Conservation (phyloP, 2,888 invertebrate genomes). For the Lasioglossum marginatum region DNA sequence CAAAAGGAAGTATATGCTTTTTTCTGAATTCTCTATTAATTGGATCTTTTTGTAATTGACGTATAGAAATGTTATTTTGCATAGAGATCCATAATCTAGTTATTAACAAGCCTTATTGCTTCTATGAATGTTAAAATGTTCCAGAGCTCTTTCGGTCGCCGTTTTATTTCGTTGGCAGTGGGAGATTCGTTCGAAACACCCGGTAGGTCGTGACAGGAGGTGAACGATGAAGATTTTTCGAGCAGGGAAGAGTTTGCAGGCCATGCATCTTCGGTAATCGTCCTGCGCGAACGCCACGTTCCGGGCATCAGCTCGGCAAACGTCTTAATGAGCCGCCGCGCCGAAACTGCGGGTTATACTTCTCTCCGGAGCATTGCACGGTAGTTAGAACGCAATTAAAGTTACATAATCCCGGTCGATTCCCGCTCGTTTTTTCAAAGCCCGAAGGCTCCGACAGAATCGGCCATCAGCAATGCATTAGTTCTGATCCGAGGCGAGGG, state of each 20-base stretch:
- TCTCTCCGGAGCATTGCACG: conserved; percentile 62
- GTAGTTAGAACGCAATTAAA: conserved; percentile 74
- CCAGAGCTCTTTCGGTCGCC: neutral
- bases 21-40: neutral
- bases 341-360: conserved; percentile 54
- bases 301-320: conserved; percentile 53
- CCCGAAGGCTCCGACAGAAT: conserved; percentile 30
- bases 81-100: neutral
- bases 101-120: no score
- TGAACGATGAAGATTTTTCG: neutral
- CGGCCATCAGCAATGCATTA: conserved; percentile 66
- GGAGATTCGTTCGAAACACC: neutral
- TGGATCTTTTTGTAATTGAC: neutral
- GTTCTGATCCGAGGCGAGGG: conserved; percentile 49
- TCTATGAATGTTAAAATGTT: neutral
- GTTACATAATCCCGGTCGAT: conserved; percentile 63
- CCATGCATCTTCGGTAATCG: conserved; percentile 31
- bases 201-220: neutral
- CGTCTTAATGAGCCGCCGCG: conserved; percentile 61
- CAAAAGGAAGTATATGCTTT: neutral
- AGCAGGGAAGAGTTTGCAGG: conserved; percentile 19
- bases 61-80: neutral
- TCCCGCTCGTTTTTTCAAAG: conserved; percentile 36
- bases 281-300: conserved; percentile 26
- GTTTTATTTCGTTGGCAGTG: neutral